phyloP scores from a whole-genome alignment of 2,797 vertebrate genomes.

The Epinephelus coioides region DNA sequence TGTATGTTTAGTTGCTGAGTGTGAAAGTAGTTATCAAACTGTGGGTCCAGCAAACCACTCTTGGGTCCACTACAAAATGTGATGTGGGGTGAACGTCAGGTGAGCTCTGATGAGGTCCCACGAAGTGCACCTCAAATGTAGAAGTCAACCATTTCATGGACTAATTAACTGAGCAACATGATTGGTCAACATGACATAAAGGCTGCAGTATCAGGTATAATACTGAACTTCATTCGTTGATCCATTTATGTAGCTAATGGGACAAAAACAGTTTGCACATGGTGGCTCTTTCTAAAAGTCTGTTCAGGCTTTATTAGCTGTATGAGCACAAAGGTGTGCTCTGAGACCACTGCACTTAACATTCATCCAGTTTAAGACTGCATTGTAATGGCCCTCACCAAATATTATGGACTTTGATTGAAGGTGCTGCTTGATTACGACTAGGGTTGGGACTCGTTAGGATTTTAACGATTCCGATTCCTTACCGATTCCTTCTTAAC shows the following conservation, averaged over 20 bases:
- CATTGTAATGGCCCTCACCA: background rate
- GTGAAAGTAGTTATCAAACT: background rate
- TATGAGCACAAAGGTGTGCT: background rate
- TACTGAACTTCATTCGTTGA: too few species aligned
- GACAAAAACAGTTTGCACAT: background rate
- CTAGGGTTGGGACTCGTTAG: too few species aligned
- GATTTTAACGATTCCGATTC: too few species aligned
- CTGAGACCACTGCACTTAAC: background rate
- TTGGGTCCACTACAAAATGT: background rate
- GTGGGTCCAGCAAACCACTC: background rate
- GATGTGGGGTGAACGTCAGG: too few species aligned
- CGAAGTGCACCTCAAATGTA: background rate
- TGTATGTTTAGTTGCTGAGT: background rate
- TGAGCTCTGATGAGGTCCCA: too few species aligned
- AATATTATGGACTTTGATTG: background rate
- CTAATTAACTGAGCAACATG: too few species aligned
- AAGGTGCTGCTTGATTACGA: background rate
- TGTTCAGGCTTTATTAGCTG: background rate
- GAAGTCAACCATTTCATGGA: background rate
- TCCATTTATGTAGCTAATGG: too few species aligned
- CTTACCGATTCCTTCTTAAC: too few species aligned
- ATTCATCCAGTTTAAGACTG: background rate
- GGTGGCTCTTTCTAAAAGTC: background rate
- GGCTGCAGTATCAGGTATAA: too few species aligned
- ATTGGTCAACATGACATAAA: too few species aligned